Evolutionary conservation across 2,888 invertebrate species (phyloP).

Genomic region (Drosophila monieri): DNA sequence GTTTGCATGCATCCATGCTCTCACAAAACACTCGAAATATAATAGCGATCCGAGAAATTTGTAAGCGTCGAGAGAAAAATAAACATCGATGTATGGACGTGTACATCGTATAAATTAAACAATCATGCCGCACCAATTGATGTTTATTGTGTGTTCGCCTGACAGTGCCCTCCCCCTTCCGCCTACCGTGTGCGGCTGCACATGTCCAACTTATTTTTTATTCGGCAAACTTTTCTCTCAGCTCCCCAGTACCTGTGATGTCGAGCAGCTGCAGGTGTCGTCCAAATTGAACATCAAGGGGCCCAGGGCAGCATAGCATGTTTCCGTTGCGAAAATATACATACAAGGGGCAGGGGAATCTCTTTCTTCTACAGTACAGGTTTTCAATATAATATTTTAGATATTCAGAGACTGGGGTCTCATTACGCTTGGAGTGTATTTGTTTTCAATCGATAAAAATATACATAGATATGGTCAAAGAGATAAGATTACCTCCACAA

Average conservation of each 20-base stretch:
- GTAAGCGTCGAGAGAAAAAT: slow-evolving; percentile 65
- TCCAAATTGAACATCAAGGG: slow-evolving; percentile 25
- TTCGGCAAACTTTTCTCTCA: slow-evolving; percentile 29
- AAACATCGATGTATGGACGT: slow-evolving; percentile 7
- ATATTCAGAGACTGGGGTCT: not conserved
- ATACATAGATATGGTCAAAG: too few species aligned
- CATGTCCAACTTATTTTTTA: slow-evolving; percentile 19
- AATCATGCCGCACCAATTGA: slow-evolving; percentile 61
- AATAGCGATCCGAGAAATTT: slow-evolving; percentile 44
- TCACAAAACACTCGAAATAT: slow-evolving; percentile 50
- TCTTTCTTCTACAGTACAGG: not conserved
- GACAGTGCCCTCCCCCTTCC: slow-evolving; percentile 4
- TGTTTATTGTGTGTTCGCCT: slow-evolving; percentile 55
- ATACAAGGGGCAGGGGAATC: slow-evolving; percentile 6
- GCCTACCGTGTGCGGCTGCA: slow-evolving; percentile 2
- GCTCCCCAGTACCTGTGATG: not conserved
- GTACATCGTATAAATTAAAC: slow-evolving; percentile 41
- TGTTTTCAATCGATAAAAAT: too few species aligned
- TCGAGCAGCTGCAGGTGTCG: slow-evolving; percentile 49
- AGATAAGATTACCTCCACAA: too few species aligned
- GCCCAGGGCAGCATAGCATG: slow-evolving; percentile 1
- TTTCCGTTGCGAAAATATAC: slow-evolving; percentile 46
- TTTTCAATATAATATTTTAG: too few species aligned
- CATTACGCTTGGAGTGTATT: not conserved
- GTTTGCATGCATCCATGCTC: slow-evolving; percentile 19